These are phyloP conservation scores for Ammodytes marinus DNA, from an alignment of 2,113 vertebrate species.

Conservation along the genomic window DNA sequence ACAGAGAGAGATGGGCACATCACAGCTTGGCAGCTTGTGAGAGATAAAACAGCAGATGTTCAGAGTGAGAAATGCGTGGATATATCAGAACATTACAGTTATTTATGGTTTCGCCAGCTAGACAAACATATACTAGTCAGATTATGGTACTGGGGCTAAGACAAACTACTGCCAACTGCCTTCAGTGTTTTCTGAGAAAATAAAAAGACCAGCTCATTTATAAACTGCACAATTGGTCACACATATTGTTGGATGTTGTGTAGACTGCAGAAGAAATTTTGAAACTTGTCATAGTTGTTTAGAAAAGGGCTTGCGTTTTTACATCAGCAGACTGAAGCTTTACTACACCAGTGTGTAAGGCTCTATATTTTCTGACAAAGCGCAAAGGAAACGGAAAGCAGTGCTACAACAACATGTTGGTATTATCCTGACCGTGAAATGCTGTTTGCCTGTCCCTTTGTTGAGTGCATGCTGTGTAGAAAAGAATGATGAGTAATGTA, in stretches of 20 bases:
- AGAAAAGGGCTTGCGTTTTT: background rate
- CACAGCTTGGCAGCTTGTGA: too few relatives aligned
- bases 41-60: too few relatives aligned
- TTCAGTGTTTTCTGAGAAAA: background rate
- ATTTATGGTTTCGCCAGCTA: too few relatives aligned
- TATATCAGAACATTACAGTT: too few relatives aligned
- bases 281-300: constrained; percentile 17
- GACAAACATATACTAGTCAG: too few relatives aligned
- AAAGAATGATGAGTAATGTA: background rate
- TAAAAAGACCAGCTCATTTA: constrained; percentile 10
- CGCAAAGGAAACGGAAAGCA: background rate
- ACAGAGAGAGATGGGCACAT: too few relatives aligned
- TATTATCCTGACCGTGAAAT: constrained; percentile 19
- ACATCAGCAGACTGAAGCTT: background rate
- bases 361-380: background rate
- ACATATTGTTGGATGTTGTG: constrained; percentile 10
- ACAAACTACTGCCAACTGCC: background rate
- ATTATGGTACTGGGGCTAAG: too few relatives aligned
- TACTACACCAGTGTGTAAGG: background rate
- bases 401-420: background rate
- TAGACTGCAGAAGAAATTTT: constrained; percentile 5
- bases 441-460: background rate
- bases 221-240: constrained; percentile 6
- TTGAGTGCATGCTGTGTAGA: background rate
- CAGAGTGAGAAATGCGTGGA: too few relatives aligned